Percentiles rank a stretch among this genome's conserved stretches.
Evolutionary conservation across 2,888 invertebrate genomes (phyloP).

Genomic region (Amorpha juglandis): DNA sequence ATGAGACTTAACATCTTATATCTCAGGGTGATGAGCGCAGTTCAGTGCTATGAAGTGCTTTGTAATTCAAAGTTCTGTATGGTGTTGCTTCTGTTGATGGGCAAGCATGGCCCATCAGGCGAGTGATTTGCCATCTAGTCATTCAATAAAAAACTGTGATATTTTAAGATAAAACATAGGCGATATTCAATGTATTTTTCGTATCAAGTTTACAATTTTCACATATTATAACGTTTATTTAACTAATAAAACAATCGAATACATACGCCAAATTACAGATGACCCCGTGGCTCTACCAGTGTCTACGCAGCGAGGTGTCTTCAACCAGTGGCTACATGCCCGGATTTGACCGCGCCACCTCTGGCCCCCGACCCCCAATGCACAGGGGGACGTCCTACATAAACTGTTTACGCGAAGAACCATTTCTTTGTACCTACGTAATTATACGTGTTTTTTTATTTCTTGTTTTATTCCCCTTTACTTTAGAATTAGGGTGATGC

Average conservation of each 20-base stretch:
- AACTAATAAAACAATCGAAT: slow-evolving; percentile 11
- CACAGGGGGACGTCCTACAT: slow-evolving; percentile 5
- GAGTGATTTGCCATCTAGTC: too few species aligned
- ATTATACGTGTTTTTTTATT: slow-evolving; percentile 26
- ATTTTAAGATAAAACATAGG: too few species aligned
- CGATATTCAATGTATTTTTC: neutral
- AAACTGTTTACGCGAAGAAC: slow-evolving; percentile 13
- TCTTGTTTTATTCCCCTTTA: slow-evolving; percentile 21
- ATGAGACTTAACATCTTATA: too few species aligned
- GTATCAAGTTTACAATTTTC: neutral
- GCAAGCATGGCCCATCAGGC: too few species aligned
- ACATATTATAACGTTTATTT: neutral
- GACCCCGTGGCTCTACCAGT: neutral
- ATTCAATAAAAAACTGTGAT: too few species aligned
- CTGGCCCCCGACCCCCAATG: slow-evolving; percentile 17
- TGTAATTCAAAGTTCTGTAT: too few species aligned
- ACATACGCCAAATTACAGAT: neutral
- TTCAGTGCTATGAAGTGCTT: too few species aligned
- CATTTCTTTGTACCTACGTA: slow-evolving; percentile 19
- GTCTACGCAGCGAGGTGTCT: neutral
- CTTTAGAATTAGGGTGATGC: slow-evolving; percentile 15
- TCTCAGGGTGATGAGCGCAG: too few species aligned
- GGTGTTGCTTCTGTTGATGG: too few species aligned
- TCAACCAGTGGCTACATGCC: neutral
- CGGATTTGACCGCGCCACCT: slow-evolving; percentile 13